Evolutionary conservation across 2,113 vertebrate species (phyloP).

Genomic region (Mesembrinibis cayennensis): DNA sequence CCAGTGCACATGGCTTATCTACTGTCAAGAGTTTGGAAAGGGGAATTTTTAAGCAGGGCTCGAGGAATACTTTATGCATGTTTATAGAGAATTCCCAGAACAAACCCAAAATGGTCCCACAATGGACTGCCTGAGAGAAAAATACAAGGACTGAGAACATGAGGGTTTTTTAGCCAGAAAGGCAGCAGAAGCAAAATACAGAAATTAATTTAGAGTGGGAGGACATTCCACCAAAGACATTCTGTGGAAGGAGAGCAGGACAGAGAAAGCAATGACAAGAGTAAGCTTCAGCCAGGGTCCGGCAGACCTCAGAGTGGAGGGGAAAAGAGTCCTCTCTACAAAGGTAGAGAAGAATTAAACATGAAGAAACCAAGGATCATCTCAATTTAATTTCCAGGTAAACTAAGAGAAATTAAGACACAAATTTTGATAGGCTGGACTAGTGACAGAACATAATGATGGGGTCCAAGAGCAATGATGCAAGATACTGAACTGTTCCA

Average conservation of each 20-base stretch:
- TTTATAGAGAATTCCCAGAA: not conserved
- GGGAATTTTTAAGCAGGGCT: not conserved
- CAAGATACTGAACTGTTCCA: not conserved
- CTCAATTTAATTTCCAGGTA: not conserved
- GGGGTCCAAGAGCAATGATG: not conserved
- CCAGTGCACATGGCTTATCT: not conserved
- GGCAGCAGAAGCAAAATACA: not conserved
- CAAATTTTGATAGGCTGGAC: not conserved
- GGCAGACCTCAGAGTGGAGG: not conserved
- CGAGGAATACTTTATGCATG: not conserved
- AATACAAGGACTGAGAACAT: not conserved
- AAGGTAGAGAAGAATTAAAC: not conserved
- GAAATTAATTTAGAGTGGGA: not conserved
- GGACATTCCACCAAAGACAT: not conserved
- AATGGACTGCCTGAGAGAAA: not conserved
- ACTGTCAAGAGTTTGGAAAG: not conserved
- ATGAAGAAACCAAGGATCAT: not conserved
- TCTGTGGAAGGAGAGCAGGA: not conserved
- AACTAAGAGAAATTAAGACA: not conserved
- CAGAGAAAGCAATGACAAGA: not conserved
- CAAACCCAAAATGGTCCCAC: not conserved
- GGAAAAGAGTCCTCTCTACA: not conserved
- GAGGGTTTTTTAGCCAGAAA: not conserved
- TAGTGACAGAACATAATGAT: not conserved
- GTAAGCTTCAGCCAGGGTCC: not conserved